Evolutionary conservation across 1,140 invertebrate species (phyloP).

Genomic region (Aphaenogaster floridana): DNA sequence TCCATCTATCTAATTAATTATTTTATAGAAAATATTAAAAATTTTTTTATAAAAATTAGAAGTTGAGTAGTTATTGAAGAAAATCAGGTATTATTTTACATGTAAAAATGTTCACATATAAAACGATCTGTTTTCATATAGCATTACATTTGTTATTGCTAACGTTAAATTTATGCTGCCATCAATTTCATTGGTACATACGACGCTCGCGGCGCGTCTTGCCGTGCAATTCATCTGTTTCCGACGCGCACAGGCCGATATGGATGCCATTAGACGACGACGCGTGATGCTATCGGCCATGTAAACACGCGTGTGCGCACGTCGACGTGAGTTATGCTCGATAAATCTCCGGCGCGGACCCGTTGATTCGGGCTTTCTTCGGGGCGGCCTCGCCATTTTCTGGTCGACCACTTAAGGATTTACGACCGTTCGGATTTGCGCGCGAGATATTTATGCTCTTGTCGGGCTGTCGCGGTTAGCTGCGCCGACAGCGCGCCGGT

Average conservation of each 20-base stretch:
- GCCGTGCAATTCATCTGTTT: conserved; percentile 51
- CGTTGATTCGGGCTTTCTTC: conserved; percentile 60
- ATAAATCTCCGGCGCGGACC: conserved; percentile 62
- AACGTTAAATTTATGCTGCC: background rate
- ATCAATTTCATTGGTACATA: background rate
- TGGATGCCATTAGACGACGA: conserved; percentile 59
- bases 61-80: background rate
- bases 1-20: background rate
- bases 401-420: conserved; percentile 67
- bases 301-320: conserved; percentile 56
- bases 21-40: background rate
- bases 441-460: conserved; percentile 68
- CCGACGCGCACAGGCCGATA: conserved; percentile 33
- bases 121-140: background rate
- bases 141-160: background rate
- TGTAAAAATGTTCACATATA: background rate
- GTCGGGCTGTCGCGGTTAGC: conserved; percentile 56
- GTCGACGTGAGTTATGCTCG: conserved; percentile 64
- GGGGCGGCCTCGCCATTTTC: conserved; percentile 50
- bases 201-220: background rate
- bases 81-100: background rate
- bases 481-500: conserved; percentile 32
- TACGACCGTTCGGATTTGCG: conserved; percentile 69
- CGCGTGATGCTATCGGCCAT: conserved; percentile 54
- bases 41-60: background rate